Percentiles rank a stretch among this genome's conserved stretches.
Conservation (phyloP, 2,113 vertebrate genomes). For the Pseudorasbora parva region DNA sequence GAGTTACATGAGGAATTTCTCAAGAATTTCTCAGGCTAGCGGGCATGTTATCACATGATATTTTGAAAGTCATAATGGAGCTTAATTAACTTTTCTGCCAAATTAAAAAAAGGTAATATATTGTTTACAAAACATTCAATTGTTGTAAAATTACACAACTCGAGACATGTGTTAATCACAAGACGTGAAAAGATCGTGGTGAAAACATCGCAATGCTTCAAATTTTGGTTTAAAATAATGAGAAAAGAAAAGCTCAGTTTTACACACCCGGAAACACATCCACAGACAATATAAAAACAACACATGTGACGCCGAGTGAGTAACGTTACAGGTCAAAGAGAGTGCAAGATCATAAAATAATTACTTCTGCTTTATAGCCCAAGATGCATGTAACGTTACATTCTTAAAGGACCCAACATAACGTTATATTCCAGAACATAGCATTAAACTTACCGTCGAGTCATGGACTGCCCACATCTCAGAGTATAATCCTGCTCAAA, state of each 20-base stretch:
- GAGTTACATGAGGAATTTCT: too few relatives aligned
- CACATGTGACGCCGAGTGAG: background rate
- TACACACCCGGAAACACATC: background rate
- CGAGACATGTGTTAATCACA: background rate
- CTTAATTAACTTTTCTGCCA: background rate
- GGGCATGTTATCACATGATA: background rate
- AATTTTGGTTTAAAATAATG: too few relatives aligned
- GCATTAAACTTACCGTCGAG: slow-evolving; percentile 35
- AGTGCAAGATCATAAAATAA: background rate
- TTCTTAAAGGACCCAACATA: background rate
- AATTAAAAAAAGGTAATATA: background rate
- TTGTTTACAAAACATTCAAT: too few relatives aligned
- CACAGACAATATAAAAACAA: background rate
- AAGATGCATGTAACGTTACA: background rate
- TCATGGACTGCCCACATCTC: slow-evolving; percentile 20
- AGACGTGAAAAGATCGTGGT: background rate
- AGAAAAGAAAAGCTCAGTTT: background rate
- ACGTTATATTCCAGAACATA: slow-evolving; percentile 7
- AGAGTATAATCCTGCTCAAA: background rate
- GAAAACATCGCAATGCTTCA: background rate
- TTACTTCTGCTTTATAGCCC: background rate
- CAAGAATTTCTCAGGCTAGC: too few relatives aligned
- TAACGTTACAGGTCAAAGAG: background rate
- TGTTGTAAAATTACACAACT: too few relatives aligned
- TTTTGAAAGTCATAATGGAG: background rate